Evolutionary conservation across 2,113 vertebrate genomes (phyloP).

Genomic region (Daphoenositta chrysoptera): DNA sequence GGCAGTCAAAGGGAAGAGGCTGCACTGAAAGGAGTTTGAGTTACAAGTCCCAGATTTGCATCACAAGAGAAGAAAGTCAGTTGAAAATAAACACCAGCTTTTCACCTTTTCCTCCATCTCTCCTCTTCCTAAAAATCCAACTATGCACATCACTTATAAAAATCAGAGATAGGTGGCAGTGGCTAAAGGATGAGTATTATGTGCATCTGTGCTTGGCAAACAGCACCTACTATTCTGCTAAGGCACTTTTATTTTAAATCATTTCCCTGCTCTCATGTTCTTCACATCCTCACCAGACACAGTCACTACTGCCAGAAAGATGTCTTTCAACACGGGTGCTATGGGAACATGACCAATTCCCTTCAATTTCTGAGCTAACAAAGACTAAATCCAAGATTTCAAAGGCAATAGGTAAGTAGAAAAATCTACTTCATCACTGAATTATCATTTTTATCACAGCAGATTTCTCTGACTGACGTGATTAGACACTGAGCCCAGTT

Average conservation of each 20-base stretch:
- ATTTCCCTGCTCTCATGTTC: background rate
- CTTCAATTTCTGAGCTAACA: background rate
- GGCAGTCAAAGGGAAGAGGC: background rate
- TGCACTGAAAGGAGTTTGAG: background rate
- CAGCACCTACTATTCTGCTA: background rate
- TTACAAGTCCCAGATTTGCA: background rate
- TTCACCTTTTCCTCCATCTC: background rate
- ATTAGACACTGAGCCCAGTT: background rate
- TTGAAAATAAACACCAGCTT: background rate
- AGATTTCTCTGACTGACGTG: background rate
- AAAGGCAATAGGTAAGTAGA: slow-evolving; percentile 4
- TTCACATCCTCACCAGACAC: slow-evolving; percentile 9
- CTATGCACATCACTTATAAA: background rate
- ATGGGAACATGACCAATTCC: background rate
- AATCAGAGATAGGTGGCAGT: background rate
- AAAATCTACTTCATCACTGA: background rate
- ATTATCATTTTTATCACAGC: background rate
- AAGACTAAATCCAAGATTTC: background rate
- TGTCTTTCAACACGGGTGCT: slow-evolving; percentile 7
- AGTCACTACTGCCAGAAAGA: background rate
- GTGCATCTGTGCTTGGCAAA: background rate
- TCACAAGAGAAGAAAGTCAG: background rate
- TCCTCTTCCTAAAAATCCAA: background rate
- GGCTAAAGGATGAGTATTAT: background rate
- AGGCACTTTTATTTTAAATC: slow-evolving; percentile 20